Evolutionary conservation across 1,140 invertebrate species (phyloP), one percentile per base, ranked within the genome.

Genomic region (Penaeus indicus): DNA sequence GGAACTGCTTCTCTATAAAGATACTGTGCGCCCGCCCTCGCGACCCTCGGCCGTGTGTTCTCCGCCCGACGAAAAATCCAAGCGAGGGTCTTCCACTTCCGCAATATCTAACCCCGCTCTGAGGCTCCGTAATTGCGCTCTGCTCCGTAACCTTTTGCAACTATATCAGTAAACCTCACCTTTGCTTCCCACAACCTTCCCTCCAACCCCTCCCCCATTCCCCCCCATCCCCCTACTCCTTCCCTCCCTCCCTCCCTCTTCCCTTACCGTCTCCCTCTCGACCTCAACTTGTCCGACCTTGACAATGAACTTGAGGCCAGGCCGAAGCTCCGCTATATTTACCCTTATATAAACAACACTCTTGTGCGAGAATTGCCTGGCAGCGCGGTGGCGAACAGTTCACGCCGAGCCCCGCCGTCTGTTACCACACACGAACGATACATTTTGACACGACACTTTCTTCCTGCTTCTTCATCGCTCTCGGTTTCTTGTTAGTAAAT

Each of bases 211-310:
- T 62, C 81, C 61, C 61, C 63, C 64, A 63, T 54, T 25, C 82
- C 64, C 38, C 54, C 64, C 82, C 47, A 69, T 67, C 38, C 54
- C 82, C 82, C 82, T 67, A 72, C 54, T 54, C 2, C 69, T 21
- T 19, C 72, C 84, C 84, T 22, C 72, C 64, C n/a, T 38, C 54
- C 25, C 72, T 61, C 42, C 84, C 69, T 78, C 54, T 38, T 60
- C 72, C 27, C 27, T 75, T 22, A 54, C 62, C 47, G 61, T 84
- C 82, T 75, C 72, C 84, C 84, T 75, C 84, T 78, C 84, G 84
- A 85, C 84, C 84, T 85, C 84, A 85, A 77, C 84, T 75, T 47
- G 84, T 85, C 84, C 84, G 84, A 85, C 84, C 84, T 85, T 85
- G 84, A 85, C 84, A 77, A 78, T 85, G 84, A 85, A 85, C 84